Percentiles rank a stretch among this genome's conserved stretches.
These are phyloP conservation scores for Yponomeuta plumbellus DNA, from an alignment of 2,888 invertebrate species.

Conservation along the genomic window DNA sequence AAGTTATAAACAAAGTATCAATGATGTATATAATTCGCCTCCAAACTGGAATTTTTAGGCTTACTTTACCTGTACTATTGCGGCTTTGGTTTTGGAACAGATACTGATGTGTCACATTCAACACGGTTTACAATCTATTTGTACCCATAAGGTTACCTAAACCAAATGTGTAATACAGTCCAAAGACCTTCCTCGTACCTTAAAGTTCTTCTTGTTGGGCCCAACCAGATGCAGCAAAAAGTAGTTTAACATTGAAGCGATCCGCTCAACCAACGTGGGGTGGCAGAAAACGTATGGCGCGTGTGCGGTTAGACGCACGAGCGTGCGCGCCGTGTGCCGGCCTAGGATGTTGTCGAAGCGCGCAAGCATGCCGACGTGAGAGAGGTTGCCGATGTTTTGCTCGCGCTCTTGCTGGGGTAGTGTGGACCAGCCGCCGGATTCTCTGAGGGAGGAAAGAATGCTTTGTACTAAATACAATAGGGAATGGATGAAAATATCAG, in stretches of 20 bases:
- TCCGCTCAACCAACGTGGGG: slow-evolving; percentile 92
- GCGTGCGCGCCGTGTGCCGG: slow-evolving; percentile 88
- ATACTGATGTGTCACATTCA: no score
- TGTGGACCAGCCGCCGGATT: slow-evolving; percentile 84
- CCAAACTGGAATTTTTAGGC: no score
- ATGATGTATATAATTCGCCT: no score
- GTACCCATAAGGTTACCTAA: not conserved
- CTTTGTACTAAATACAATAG: no score
- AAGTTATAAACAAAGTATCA: no score
- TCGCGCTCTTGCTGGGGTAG: slow-evolving; percentile 83
- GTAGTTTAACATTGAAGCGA: slow-evolving; percentile 97
- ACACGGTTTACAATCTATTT: no score
- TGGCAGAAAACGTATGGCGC: slow-evolving; percentile 90
- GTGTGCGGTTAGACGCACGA: slow-evolving; percentile 87
- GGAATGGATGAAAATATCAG: no score
- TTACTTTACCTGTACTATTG: no score
- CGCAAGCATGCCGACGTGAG: slow-evolving; percentile 89
- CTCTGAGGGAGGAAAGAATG: slow-evolving; percentile 54
- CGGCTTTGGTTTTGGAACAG: no score
- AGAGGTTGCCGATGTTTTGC: slow-evolving; percentile 83
- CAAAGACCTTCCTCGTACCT: slow-evolving; percentile 64
- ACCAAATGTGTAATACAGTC: not conserved
- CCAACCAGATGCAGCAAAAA: slow-evolving; percentile 92
- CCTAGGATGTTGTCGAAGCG: slow-evolving; percentile 95
- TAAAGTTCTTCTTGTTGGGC: slow-evolving; percentile 93